Evolutionary conservation across 2,888 invertebrate species (phyloP), one percentile per base, ranked within the genome.

Genomic region (Agrilus mali): DNA sequence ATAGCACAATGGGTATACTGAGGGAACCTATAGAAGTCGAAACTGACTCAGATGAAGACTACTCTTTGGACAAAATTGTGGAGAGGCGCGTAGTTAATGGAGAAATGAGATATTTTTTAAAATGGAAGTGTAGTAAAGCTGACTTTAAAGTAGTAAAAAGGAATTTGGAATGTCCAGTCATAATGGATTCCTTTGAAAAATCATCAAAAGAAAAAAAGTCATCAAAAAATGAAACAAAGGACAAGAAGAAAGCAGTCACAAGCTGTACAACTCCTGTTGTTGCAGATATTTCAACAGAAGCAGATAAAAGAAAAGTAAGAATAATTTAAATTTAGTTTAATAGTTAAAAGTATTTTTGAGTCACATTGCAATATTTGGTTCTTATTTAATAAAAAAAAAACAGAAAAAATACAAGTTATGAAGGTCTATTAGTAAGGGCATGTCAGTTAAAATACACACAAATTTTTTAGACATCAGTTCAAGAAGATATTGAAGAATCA

Each of bases 121-220:
- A 85, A 61, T 85, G 85, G 85, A 84, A 84, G 60, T 75, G 78
- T 12, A 78, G 82, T 51, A 78, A 78, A 10, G 89, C 90, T 58
- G 92, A 90, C 58, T 92, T 90, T 1, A 92, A 92, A 92, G 92
- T 92, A 59, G 90, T 92, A 0, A 82, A 82, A 50, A 87, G 86
- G 50, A 87, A 92, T 57, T 68, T 90, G 1, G 89, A 89, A 60
- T 90, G 90, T 53, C 87, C 86, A 32, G 85, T 85, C 55, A 66
- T 86, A 3, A 86, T 86, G 38, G 77, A 75, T 51, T 82, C 80
- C 14, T 89, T 80, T 64, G 88, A 90, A 63, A 80, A 80, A 17
- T 73, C 72, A 49, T 64, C 74, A 3, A 57, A 60, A 53, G 16
- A 68, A 59, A 52, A 63, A 60, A 27, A 27, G 27, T 27, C 27